Evolutionary conservation across 2,797 vertebrate species (phyloP), one percentile per base, ranked within the genome.

Genomic region (Diglossa cyanea): DNA sequence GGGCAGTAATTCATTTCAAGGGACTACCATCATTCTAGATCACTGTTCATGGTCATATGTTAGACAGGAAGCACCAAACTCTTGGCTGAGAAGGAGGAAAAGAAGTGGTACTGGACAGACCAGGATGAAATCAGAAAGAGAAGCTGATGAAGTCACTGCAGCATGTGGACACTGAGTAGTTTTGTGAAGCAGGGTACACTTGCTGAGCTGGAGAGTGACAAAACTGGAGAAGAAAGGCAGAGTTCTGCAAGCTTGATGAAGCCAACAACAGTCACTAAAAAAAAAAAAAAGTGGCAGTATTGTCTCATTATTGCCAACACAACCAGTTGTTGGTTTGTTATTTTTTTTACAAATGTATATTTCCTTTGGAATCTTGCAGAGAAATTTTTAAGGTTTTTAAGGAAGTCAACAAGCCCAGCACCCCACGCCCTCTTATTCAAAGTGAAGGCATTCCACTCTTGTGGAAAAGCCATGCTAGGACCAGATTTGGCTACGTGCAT

Each of bases 391-490:
- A 86, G 40, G 54, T 73, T 51, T 51, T 51, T 57, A 83, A 87
- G 21, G 72, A 88, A 82, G 90, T n/a, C 30, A 51, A 31, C 23
- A 74, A 95, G 5, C 17, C 11, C 48, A 65, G 40, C 18, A 75
- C 19, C 33, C 88, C 48, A 57, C 1, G 1, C 39, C n/a, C 55
- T 83, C 48, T 70, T 68, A 75, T 5, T 85, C 42, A 10, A 89
- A 91, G 79, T 54, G 44, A 58, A 93, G 79, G 79, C 88, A 94
- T 92, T 95, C 75, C 74, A 90, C 55, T 78, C 82, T 5, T 63
- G 79, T 68, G 74, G 96, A 92, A 85, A 58, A 68, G 53, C 45
- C 61, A 39, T 51, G 88, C 60, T 87, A 90, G 62, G 58, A 65
- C 62, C 87, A 85, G 82, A 65, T 60, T 78, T 88, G 82, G 91